phyloP scores from a whole-genome alignment of 2,888 invertebrate species.

The Chymomyza caudatula region DNA sequence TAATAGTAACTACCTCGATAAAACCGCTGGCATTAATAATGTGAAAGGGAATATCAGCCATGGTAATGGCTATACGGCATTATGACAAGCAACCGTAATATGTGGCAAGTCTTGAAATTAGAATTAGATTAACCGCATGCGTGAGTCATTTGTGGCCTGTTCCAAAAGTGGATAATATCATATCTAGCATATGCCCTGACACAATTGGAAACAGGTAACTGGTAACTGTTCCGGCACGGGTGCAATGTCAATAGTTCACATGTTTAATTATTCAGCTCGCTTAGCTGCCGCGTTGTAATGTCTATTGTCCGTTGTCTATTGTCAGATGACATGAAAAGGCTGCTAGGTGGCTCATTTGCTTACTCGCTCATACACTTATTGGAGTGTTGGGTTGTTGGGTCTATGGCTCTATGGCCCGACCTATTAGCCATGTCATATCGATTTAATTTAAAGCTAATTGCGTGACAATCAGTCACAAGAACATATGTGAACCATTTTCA shows the following conservation, averaged over 20 bases:
- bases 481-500: slow-evolving; percentile 27
- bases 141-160: neutral
- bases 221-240: neutral
- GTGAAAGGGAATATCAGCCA: neutral
- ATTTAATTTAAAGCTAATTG: slow-evolving; percentile 63
- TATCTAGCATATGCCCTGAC: neutral
- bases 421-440: slow-evolving; percentile 39
- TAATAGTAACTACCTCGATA: neutral
- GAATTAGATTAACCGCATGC: neutral
- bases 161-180: neutral
- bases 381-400: slow-evolving; percentile 11
- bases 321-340: slow-evolving; percentile 25
- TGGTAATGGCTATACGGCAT: no score
- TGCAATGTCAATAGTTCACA: slow-evolving; percentile 50
- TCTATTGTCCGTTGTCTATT: no score
- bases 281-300: no score
- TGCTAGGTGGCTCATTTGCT: neutral
- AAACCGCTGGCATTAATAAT: neutral
- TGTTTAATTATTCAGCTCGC: slow-evolving; percentile 59
- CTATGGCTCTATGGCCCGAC: neutral
- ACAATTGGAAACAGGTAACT: neutral
- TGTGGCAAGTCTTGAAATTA: neutral
- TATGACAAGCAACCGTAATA: neutral
- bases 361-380: neutral
- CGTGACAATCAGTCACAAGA: slow-evolving; percentile 61